A percentile compares a stretch with the other conserved stretches of the same genome.
phyloP scores from a whole-genome alignment of 2,113 vertebrate species.

The Condylura cristata region DNA sequence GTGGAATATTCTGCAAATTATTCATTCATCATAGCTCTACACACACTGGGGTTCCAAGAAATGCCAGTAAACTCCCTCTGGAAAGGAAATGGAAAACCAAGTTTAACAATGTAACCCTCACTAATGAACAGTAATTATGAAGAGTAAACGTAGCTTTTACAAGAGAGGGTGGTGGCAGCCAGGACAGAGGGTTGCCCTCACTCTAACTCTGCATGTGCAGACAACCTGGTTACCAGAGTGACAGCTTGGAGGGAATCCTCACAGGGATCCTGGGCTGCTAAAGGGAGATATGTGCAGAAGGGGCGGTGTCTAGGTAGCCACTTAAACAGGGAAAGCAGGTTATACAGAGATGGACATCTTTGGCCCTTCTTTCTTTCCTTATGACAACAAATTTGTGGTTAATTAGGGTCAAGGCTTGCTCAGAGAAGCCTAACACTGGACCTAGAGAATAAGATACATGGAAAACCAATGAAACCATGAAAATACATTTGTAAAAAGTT shows the following conservation, averaged over 20 bases:
- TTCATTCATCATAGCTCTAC: not conserved
- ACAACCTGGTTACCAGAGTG: not conserved
- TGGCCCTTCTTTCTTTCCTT: not conserved
- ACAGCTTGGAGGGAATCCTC: not conserved
- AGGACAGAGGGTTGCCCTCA: not conserved
- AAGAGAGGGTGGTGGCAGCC: not conserved
- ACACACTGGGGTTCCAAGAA: not conserved
- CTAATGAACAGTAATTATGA: not conserved
- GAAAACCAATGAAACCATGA: constrained; percentile 79
- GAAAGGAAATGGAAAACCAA: not conserved
- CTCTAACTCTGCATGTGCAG: not conserved
- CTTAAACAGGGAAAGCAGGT: not conserved
- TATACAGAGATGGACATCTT: not conserved
- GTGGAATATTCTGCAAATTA: not conserved
- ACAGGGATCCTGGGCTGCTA: not conserved
- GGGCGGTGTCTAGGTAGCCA: not conserved
- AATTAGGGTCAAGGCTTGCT: constrained; percentile 20
- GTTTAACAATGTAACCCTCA: not conserved
- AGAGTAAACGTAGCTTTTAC: not conserved
- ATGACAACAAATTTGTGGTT: not conserved
- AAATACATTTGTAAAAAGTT: constrained; percentile 86
- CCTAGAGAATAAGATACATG: constrained; percentile 49
- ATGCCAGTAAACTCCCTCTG: not conserved
- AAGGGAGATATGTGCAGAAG: not conserved
- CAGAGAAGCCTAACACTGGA: not conserved